Percentiles rank a stretch among this genome's conserved stretches.
Conservation (phyloP, 1,140 invertebrate species). For the Sesamia nonagrioides region DNA sequence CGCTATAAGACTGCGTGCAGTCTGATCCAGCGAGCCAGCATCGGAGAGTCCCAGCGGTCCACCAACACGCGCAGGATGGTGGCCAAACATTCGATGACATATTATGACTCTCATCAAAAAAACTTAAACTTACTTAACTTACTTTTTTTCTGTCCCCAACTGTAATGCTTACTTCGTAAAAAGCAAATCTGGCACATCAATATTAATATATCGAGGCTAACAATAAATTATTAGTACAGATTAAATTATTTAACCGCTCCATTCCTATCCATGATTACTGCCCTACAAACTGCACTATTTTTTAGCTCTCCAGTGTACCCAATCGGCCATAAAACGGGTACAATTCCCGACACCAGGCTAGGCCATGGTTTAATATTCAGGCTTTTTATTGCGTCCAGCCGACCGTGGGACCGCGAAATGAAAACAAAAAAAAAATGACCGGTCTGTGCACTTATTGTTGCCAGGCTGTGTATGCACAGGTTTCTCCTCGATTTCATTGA, state of each 20-base stretch:
- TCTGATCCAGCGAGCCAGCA: too few relatives aligned
- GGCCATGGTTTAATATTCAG: constrained; percentile 52
- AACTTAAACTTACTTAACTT: too few relatives aligned
- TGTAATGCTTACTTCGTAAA: not conserved
- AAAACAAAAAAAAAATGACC: constrained; percentile 55
- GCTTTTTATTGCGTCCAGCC: constrained; percentile 61
- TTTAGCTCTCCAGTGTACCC: constrained; percentile 41
- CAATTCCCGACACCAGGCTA: constrained; percentile 51
- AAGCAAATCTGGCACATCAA: not conserved
- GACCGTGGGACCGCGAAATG: constrained; percentile 66
- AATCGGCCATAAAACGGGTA: constrained; percentile 52
- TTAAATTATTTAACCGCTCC: not conserved
- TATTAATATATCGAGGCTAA: too few relatives aligned
- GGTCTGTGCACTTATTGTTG: constrained; percentile 42
- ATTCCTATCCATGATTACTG: not conserved
- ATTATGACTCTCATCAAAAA: too few relatives aligned
- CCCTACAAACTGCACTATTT: not conserved
- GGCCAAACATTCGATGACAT: too few relatives aligned
- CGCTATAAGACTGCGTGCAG: too few relatives aligned
- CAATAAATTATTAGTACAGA: not conserved
- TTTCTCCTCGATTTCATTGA: not conserved
- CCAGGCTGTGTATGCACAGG: constrained; percentile 17
- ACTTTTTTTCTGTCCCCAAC: not conserved
- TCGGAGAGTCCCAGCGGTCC: too few relatives aligned
- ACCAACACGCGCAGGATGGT: too few relatives aligned